These are phyloP conservation scores for Achlya flavicornis DNA, from an alignment of 2,888 invertebrate species.

Conservation along the genomic window DNA sequence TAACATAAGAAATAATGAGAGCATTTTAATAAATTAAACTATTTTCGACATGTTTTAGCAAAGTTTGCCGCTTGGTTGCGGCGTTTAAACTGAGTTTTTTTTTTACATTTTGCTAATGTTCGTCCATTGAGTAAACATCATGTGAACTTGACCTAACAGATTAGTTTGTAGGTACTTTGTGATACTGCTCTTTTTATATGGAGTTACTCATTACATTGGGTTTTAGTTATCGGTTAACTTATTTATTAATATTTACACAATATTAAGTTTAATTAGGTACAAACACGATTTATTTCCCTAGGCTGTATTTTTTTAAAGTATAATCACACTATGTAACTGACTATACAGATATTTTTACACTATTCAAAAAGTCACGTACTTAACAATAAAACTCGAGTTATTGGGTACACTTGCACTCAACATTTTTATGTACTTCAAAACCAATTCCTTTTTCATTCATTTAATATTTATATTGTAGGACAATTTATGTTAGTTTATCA, in stretches of 20 bases:
- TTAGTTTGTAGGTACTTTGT: slow-evolving; percentile 54
- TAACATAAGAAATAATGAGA: slow-evolving; percentile 47
- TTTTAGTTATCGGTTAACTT: neutral
- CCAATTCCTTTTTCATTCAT: too few relatives aligned
- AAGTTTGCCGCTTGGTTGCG: slow-evolving; percentile 49
- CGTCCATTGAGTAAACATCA: slow-evolving; percentile 56
- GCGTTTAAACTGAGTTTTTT: slow-evolving; percentile 68
- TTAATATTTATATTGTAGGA: too few relatives aligned
- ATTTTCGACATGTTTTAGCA: slow-evolving; percentile 30
- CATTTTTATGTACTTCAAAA: too few relatives aligned
- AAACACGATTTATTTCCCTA: too few relatives aligned
- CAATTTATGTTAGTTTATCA: slow-evolving; percentile 1
- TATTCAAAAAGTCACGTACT: too few relatives aligned
- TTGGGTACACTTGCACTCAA: too few relatives aligned
- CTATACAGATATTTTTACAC: too few relatives aligned
- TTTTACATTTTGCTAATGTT: slow-evolving; percentile 76
- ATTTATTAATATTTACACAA: neutral
- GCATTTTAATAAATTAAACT: slow-evolving; percentile 43
- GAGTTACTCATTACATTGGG: neutral
- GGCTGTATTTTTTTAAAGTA: too few relatives aligned
- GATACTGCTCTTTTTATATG: slow-evolving; percentile 17
- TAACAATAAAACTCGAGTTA: too few relatives aligned
- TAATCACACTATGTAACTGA: too few relatives aligned
- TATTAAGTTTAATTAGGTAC: too few relatives aligned
- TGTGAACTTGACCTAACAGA: slow-evolving; percentile 78